Evolutionary conservation across 1,140 invertebrate genomes (phyloP).

Genomic region (Solen grandis): DNA sequence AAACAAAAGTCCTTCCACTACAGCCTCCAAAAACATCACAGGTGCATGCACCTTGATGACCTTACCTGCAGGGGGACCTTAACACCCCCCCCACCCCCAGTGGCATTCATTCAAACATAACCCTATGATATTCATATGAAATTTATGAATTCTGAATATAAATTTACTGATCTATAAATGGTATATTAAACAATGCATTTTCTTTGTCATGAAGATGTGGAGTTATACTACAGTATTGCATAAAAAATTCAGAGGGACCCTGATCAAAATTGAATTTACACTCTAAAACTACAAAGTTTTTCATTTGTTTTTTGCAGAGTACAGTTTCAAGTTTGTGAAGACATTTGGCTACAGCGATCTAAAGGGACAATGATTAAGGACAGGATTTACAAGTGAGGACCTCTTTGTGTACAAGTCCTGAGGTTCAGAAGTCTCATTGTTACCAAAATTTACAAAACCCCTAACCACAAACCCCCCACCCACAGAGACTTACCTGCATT

Average conservation of each 20-base stretch:
- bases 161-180: not conserved
- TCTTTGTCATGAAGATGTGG: not conserved
- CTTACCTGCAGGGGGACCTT: no score
- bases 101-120: no score
- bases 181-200: not conserved
- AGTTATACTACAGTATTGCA: not conserved
- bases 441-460: no score
- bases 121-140: not conserved
- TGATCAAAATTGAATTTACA: not conserved
- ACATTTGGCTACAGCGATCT: conserved; percentile 32
- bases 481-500: no score
- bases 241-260: not conserved
- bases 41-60: no score
- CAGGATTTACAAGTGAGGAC: conserved; percentile 19
- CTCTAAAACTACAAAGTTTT: conserved; percentile 3
- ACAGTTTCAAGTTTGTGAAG: conserved; percentile 38
- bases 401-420: no score
- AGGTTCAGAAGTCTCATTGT: no score
- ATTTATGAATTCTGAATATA: not conserved
- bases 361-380: conserved; percentile 32
- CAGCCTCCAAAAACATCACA: no score
- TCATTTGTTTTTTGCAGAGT: conserved; percentile 53
- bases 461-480: no score
- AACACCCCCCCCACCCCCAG: no score
- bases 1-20: no score